Base-by-base conservation (phyloP, 1,140 invertebrate genomes). In the Drosophila dunni region DNA sequence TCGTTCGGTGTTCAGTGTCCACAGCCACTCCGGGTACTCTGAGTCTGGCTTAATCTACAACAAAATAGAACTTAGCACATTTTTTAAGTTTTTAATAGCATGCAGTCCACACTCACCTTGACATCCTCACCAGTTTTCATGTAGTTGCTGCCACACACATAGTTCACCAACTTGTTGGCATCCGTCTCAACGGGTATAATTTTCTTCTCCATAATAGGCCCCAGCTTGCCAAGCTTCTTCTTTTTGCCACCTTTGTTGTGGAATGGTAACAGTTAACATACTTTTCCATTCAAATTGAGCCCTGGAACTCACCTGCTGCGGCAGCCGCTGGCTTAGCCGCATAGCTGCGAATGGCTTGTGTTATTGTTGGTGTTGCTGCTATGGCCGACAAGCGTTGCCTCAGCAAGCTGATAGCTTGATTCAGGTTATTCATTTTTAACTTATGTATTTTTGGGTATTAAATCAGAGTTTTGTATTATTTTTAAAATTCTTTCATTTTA, bases 1-100 rank as follows among this genome's bases (percentile, higher is more conserved):
- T 10, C 93, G 92, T 0, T 94, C 94, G 24, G 94, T 94, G 65
- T 94, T 93, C 10, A 99, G 83, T 0, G 80, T 93, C 97, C 97
- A 99, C 15, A 99, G 92, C 98, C 98, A 99, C 17, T 97, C 97
- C 0, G 98, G 98, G 93, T 99, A 99, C 91, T 98, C 97, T 60
- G 93, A 94, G 91, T 98, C 97, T 2, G 96, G 94, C 92, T 96
- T 96, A 9, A 99, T 68, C 94, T 94, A 76, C 5, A 58, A 15
- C 10, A n/a, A 0, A 50, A 0, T 3, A 7, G 11, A 38, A 1
- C 44, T 17, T 24, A 2, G 2, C 36, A 34, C 2, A 6, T 29
- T 13, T 64, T 0, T 17, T 0, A 7, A 29, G 54, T 45, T 2
- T 5, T 20, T 36, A 29, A 5, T 2, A 24, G 1, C 17, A 20